Percentiles rank a stretch among this genome's conserved stretches.
These are phyloP conservation scores for Homarus americanus DNA, from an alignment of 1,140 invertebrate species.

Conservation along the genomic window DNA sequence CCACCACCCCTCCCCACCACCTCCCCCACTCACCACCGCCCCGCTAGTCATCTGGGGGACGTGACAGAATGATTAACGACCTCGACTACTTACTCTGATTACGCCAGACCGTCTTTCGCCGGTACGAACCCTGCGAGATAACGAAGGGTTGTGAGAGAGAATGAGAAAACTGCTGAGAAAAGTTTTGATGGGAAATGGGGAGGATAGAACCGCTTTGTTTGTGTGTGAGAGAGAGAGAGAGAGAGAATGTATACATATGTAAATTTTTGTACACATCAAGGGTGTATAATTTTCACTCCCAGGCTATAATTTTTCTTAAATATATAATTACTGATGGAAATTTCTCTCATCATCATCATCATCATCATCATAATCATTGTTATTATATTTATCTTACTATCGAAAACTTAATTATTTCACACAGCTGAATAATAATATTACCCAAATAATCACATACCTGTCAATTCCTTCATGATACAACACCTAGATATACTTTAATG, in stretches of 20 bases:
- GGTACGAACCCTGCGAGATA: conserved; percentile 35
- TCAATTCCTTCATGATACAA: too few relatives aligned
- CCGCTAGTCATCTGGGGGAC: conserved; percentile 40
- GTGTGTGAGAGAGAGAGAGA: background rate
- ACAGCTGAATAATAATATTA: too few relatives aligned
- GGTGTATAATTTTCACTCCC: too few relatives aligned
- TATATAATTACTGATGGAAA: too few relatives aligned
- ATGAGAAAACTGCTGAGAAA: conserved; percentile 5
- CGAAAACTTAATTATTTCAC: too few relatives aligned
- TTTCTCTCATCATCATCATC: too few relatives aligned
- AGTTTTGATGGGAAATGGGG: conserved; percentile 8
- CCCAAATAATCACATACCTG: too few relatives aligned
- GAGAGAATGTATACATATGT: background rate
- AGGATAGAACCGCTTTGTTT: background rate
- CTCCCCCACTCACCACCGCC: background rate
- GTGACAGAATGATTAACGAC: conserved; percentile 67
- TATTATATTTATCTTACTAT: too few relatives aligned
- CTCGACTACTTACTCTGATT: conserved; percentile 66
- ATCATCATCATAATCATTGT: too few relatives aligned
- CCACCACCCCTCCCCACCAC: background rate
- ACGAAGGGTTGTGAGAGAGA: conserved; percentile 11
- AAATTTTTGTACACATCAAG: background rate
- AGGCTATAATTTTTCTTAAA: too few relatives aligned
- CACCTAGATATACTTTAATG: too few relatives aligned
- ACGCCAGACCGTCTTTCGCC: conserved; percentile 48